Conservation (phyloP, 2,113 vertebrate species). For the Brachirus orientalis region DNA sequence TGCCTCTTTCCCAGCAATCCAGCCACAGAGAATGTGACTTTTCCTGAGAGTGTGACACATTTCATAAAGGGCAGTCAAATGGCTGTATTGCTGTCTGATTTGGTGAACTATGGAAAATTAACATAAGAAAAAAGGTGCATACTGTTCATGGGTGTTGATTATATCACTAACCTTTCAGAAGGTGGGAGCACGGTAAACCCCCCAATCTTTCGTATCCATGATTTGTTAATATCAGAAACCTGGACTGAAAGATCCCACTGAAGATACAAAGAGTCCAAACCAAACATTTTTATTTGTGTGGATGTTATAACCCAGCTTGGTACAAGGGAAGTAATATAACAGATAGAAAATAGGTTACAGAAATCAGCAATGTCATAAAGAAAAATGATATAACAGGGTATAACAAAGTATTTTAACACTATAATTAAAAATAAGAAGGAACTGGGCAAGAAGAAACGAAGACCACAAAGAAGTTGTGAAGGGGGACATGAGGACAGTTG, state of each 20-base stretch:
- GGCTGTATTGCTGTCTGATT: background rate
- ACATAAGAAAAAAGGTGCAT: background rate
- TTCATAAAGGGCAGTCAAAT: too few relatives aligned
- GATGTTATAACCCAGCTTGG: too few relatives aligned
- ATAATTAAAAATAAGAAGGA: too few relatives aligned
- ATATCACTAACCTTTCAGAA: background rate
- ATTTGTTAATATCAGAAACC: background rate
- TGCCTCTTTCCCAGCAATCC: background rate
- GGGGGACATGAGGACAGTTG: too few relatives aligned
- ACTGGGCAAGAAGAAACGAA: too few relatives aligned
- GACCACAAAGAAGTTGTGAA: too few relatives aligned
- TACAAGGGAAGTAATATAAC: too few relatives aligned
- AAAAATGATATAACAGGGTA: too few relatives aligned
- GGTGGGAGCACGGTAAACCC: background rate
- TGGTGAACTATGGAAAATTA: background rate
- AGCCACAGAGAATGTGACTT: slow-evolving; percentile 2
- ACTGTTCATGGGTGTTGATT: background rate
- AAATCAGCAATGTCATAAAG: too few relatives aligned
- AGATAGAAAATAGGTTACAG: too few relatives aligned
- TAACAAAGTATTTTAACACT: too few relatives aligned
- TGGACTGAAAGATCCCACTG: background rate
- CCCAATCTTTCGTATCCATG: background rate
- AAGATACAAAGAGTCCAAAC: background rate
- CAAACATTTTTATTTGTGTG: too few relatives aligned
- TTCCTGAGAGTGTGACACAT: background rate